Evolutionary conservation across 1,140 invertebrate genomes (phyloP), one percentile per base, ranked within the genome.

Genomic region (Sycophila sp.): DNA sequence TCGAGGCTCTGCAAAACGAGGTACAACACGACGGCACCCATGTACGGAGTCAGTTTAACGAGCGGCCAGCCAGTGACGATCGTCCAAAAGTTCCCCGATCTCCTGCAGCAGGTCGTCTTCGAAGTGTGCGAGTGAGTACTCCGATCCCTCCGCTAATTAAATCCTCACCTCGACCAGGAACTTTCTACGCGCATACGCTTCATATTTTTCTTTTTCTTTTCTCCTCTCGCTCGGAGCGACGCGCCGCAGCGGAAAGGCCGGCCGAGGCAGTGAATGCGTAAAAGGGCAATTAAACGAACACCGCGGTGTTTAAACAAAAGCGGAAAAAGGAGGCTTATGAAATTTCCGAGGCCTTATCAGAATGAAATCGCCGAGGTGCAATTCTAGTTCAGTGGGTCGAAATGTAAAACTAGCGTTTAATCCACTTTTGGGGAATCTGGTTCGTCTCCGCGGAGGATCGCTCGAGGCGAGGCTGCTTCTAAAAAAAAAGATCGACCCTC

Each of bases 101-200:
- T 97, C n/a, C 83, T 97, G 34, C 95, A 97, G 80, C 95, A 97
- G 87, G 94, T 96, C 51, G 94, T 97, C 51, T 97, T 95, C 78
- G 94, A 96, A 87, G 94, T 95, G 73, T 86, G 85, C 84, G 87
- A 89, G 88, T 88, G 59, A 85, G 86, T 86, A 75, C 72, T 11
- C 13, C n/a, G n/a, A n/a, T n/a, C n/a, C n/a, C n/a, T n/a, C n/a
- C n/a, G n/a, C n/a, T n/a, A n/a, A n/a, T n/a, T n/a, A n/a, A n/a
- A n/a, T n/a, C n/a, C n/a, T n/a, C n/a, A n/a, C n/a, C n/a, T n/a
- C n/a, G n/a, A n/a, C n/a, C n/a, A n/a, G n/a, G n/a, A n/a, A n/a
- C n/a, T n/a, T n/a, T n/a, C n/a, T n/a, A n/a, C n/a, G n/a, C n/a
- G n/a, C n/a, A n/a, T n/a, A n/a, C n/a, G n/a, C n/a, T n/a, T n/a